These are phyloP conservation scores for Mormyrus hasselquistii DNA, from an alignment of 2,797 vertebrate species.

Conservation along the genomic window DNA sequence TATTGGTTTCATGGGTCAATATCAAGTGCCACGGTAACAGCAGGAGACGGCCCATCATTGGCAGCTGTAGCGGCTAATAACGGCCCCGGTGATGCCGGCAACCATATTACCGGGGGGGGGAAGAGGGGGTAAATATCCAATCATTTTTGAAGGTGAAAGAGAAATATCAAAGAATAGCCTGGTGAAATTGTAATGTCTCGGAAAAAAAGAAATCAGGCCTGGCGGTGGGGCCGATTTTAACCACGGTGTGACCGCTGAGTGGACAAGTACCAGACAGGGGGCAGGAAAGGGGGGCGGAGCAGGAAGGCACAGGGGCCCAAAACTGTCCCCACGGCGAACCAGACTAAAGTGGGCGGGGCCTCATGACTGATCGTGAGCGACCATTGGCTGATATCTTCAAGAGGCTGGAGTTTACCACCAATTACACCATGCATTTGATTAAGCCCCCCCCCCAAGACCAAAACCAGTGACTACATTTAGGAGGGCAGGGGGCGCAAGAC, in stretches of 20 bases:
- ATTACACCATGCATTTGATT: neutral
- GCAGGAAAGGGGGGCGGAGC: neutral
- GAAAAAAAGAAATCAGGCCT: neutral
- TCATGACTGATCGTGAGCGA: neutral
- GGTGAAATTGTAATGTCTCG: conserved; percentile 1
- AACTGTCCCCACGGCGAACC: neutral
- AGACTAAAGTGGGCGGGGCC: neutral
- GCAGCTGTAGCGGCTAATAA: conserved; percentile 9
- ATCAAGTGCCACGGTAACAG: conserved; percentile 4
- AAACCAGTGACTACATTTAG: neutral
- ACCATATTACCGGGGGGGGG: neutral
- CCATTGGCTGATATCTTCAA: neutral
- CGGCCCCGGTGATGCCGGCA: neutral
- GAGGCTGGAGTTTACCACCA: neutral
- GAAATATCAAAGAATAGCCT: conserved; percentile 2
- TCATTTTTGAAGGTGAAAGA: conserved; percentile 12
- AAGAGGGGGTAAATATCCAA: neutral
- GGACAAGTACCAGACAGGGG: neutral
- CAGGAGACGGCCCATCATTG: neutral
- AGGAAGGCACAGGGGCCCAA: neutral
- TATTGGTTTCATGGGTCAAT: conserved; percentile 22
- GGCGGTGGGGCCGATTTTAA: neutral
- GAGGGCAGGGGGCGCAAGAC: neutral
- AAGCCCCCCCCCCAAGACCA: neutral
- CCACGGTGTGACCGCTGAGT: neutral